Evolutionary conservation across 2,797 vertebrate species (phyloP).

Genomic region (Sebastes umbrosus): DNA sequence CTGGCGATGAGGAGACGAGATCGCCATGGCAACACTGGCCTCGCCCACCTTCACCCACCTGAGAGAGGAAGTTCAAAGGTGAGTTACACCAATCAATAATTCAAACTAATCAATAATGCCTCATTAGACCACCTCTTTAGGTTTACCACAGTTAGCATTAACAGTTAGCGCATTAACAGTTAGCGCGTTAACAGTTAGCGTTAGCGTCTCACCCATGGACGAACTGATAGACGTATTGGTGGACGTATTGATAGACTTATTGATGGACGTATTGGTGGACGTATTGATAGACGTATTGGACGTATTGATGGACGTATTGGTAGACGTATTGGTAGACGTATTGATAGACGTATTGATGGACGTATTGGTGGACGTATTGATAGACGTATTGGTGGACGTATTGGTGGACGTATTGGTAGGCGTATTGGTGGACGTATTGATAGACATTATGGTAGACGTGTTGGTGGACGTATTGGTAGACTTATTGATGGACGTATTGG

Average conservation of each 20-base stretch:
- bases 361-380: accelerated
- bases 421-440: accelerated
- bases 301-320: accelerated
- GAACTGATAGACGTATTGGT: neutral
- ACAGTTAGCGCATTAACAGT: neutral
- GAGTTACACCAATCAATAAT: neutral
- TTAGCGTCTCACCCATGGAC: neutral
- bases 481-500: accelerated
- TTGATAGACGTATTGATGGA: accelerated
- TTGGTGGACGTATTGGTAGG: accelerated
- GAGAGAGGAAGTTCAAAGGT: neutral
- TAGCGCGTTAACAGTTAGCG: neutral
- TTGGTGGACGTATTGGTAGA: accelerated
- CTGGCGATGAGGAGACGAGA: conserved; percentile 89
- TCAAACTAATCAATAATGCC: neutral
- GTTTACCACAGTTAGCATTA: neutral
- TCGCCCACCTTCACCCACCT: conserved; percentile 88
- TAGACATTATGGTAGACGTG: accelerated
- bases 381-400: accelerated
- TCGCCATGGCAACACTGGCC: conserved; percentile 89
- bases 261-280: accelerated
- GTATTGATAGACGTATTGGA: no score
- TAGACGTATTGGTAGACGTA: accelerated
- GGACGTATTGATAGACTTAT: no score
- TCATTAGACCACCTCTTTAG: neutral